Conservation (phyloP, 2,888 invertebrate genomes). For the Tetanocera ferruginea region DNA sequence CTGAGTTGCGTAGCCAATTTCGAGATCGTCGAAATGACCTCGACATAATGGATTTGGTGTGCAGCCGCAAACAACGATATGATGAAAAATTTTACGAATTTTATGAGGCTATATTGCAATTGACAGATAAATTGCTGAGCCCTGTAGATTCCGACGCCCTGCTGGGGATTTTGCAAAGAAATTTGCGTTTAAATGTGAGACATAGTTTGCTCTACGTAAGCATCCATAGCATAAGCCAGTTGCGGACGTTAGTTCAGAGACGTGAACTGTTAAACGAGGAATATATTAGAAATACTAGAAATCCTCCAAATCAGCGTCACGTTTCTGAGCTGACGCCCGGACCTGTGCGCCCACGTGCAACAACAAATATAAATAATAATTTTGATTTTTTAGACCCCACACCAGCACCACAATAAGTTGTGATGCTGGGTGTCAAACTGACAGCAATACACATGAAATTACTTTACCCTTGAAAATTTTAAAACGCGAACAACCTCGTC, state of each 20-base stretch:
- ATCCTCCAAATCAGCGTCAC: no score
- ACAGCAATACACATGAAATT: no score
- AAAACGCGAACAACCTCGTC: no score
- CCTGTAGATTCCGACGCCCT: background rate
- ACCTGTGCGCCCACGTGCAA: no score
- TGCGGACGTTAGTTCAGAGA: no score
- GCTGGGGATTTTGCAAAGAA: constrained; percentile 33
- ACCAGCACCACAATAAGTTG: no score
- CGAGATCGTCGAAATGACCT: background rate
- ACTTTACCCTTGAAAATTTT: no score
- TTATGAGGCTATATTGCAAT: constrained; percentile 17
- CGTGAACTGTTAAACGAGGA: background rate
- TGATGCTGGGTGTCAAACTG: no score
- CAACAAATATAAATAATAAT: no score
- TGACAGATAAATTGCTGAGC: constrained; percentile 2
- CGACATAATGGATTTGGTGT: background rate
- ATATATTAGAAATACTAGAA: no score
- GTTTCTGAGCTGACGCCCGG: no score
- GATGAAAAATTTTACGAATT: constrained; percentile 33
- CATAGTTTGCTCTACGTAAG: constrained; percentile 29
- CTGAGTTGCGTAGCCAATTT: background rate
- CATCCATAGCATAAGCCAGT: constrained; percentile 4
- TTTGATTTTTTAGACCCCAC: no score
- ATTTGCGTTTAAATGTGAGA: constrained; percentile 35
- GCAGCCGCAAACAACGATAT: background rate